Evolutionary conservation across 2,113 vertebrate genomes (phyloP), one percentile per base, ranked within the genome.

Genomic region (Blennius ocellaris): DNA sequence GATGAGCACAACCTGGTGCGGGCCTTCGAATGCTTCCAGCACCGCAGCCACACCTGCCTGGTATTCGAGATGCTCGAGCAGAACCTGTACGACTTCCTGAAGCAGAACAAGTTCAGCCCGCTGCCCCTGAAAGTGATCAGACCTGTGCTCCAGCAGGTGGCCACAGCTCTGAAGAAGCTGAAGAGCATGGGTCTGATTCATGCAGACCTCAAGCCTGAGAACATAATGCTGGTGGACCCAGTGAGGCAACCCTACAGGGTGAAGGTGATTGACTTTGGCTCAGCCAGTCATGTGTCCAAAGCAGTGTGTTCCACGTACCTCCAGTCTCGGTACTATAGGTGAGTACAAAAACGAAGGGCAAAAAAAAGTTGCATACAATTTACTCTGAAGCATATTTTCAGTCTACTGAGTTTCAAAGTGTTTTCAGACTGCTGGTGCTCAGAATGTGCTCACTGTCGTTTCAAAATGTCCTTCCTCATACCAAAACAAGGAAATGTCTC

Each of bases 221-320:
- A 99, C 93, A 99, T 99, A 92, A 99, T 99, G 98, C 94, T 99
- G 90, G 98, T 99, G 93, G 98, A 99, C 94, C 97, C 98, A 67
- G 91, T 96, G 81, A 95, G 96, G 80, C 98, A 99, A 92, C 98
- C 98, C 73, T 99, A 99, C 87, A 93, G 96, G 86, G 97, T 99
- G 89, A 99, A 99, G 92, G 98, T 99, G 66, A 99, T 99, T 84
- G 98, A 99, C 93, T 99, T 99, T 82, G 98, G 98, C 80, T 99
- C 98, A 48, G 98, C 98, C 90, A 99, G 97, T 94, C 97, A 99
- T 2, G 96, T 99, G 81, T 99, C 97, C 92, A 99, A 99, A 95
- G 98, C 97, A 62, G 97, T 99, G 80, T 99, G 98, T 92, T 99
- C 98, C 67, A 99, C 98, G 17, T 99, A 99, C 76, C 95, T 99